Evolutionary conservation across 2,888 invertebrate species (phyloP), one percentile per base, ranked within the genome.

Genomic region (Pomacea canaliculata): DNA sequence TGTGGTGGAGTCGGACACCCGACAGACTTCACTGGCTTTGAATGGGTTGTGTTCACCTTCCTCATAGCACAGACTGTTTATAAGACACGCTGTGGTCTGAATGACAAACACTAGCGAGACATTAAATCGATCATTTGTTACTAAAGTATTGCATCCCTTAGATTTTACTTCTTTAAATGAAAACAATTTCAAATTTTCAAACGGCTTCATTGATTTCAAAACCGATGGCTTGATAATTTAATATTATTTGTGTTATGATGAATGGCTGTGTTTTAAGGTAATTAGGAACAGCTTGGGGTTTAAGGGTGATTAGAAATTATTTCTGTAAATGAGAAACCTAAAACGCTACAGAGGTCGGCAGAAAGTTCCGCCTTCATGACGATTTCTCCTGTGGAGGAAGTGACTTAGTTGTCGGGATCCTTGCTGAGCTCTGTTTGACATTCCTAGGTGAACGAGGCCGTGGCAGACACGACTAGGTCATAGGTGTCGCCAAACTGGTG

Each of bases 361-460:
- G 73, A 67, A 19, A 73, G 7, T 19, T 73, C 68, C 46, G 73
- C 56, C 37, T 68, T 73, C 16, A 73, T n/a, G 37, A 73, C 60
- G n/a, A 49, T 68, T 46, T 68, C 66, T 12, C 73, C 73, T 13
- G 8, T 16, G 13, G 46, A 56, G 48, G 66, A 49, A 37, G 67
- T 59, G 59, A 68, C 67, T 68, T 73, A 68, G 19, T 68, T 73
- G 37, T n/a, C 9, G 10, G 73, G 73, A n/a, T 68, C 68, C 18
- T 23, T 66, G 67, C 56, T 60, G 13, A 73, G 37, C 60, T 49
- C 46, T 16, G 49, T 13, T 56, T 73, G 73, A 19, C 73, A 73
- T 46, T 73, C 68, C 37, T 59, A 23, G 4, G 37, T 23, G 48
- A 60, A 73, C 16, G 66, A 48, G 18, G 66, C 23, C 27, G 9